phyloP scores from a whole-genome alignment of 2,888 invertebrate species.

The Girardia tigrina region DNA sequence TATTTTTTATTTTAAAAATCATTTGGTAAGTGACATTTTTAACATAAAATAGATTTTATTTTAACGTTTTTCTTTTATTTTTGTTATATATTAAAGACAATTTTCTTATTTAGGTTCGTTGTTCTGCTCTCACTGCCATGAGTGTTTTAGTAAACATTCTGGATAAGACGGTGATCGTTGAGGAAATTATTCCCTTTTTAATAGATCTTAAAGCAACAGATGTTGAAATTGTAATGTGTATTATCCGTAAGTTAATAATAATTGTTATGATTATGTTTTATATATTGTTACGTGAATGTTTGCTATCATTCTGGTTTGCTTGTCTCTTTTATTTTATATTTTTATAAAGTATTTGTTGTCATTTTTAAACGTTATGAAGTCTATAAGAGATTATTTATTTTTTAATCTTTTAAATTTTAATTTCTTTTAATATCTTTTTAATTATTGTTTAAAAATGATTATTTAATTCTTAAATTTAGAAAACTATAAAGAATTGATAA shows the following conservation, averaged over 20 bases:
- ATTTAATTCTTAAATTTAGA: too few relatives aligned
- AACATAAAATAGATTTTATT: neutral
- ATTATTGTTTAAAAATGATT: too few relatives aligned
- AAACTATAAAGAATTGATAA: too few relatives aligned
- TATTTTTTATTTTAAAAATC: neutral
- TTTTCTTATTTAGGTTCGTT: neutral
- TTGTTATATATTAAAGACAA: neutral
- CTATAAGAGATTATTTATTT: too few relatives aligned
- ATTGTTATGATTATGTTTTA: too few relatives aligned
- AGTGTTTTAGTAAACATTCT: neutral
- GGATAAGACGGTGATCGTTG: neutral
- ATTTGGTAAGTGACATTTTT: neutral
- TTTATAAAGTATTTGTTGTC: too few relatives aligned
- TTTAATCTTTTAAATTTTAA: too few relatives aligned
- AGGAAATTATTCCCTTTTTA: neutral
- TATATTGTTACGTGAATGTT: too few relatives aligned
- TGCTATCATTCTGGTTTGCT: too few relatives aligned
- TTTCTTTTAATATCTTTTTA: too few relatives aligned
- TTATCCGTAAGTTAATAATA: neutral
- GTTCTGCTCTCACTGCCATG: neutral
- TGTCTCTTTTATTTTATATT: too few relatives aligned
- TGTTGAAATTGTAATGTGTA: slow-evolving; percentile 9
- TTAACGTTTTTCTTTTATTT: neutral
- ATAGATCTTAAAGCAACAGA: neutral
- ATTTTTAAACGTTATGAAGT: too few relatives aligned